Base-by-base conservation (phyloP, 2,888 invertebrate genomes). In the Andrena haemorrhoa region DNA sequence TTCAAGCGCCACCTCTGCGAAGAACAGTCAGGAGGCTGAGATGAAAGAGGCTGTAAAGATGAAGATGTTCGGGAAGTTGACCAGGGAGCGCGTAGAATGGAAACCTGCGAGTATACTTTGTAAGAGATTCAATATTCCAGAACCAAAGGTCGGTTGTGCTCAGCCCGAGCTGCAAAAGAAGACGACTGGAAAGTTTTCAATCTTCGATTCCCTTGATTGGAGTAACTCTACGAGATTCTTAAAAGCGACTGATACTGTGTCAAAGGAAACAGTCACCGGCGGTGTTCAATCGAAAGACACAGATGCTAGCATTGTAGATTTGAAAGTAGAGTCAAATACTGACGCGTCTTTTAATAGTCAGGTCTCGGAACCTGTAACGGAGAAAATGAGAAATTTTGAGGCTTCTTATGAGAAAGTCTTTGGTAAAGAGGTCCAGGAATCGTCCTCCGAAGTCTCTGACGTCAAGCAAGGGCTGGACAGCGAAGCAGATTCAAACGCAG, bases 71-170 rank as follows among this genome's bases (percentile, higher is more conserved):
- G 98, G 98, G 0, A 95, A 95, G 79, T 95, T 97, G 91, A 98
- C 97, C 0, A 94, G 98, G 69, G 94, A 94, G 5, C 95, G 95
- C 35, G 90, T 91, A 0, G 94, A 96, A 61, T 99, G 99, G 99
- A 96, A 96, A 85, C 99, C 99, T 0, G 96, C 96, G 84, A 94
- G 96, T 58, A 92, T 98, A 7, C 95, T 99, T 0, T 99, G 98
- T 92, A 98, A 97, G 93, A 95, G 99, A 60, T 99, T 99, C 92
- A 99, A 99, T 92, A 96, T 99, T 35, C 98, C 98, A 0, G 97
- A 98, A 92, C 98, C 98, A 0, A 96, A 96, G 83, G 95, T 95
- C 93, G 95, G 95, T 76, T 93, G 93, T 72, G 91, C 91, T 1
- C 75, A 84, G 10, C 88, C 89, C 0, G 92, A 93, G n/a, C 95